phyloP scores from a whole-genome alignment of 2,113 vertebrate genomes.

The Albula glossodonta region DNA sequence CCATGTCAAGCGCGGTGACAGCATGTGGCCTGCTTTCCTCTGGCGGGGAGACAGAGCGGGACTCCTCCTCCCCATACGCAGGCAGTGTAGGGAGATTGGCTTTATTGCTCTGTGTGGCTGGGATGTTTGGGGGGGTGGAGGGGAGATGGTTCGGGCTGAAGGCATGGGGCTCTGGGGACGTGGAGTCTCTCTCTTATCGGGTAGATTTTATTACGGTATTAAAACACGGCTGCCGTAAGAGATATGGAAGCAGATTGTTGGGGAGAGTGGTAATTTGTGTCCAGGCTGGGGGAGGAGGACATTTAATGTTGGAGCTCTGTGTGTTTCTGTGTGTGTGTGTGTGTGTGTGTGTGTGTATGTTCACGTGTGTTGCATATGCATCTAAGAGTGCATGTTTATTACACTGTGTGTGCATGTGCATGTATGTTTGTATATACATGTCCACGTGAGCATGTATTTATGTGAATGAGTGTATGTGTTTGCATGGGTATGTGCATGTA shows the following conservation, averaged over 20 bases:
- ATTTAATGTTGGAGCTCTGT: not conserved
- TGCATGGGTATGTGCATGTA: not conserved
- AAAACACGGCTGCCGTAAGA: not conserved
- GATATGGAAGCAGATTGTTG: not conserved
- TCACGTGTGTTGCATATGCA: not conserved
- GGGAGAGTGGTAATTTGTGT: not conserved
- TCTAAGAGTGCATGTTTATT: not conserved
- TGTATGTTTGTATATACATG: not conserved
- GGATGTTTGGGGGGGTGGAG: not conserved
- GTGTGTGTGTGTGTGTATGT: not conserved
- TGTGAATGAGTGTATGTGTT: no score
- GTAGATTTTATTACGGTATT: slow-evolving; percentile 3
- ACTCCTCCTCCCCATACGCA: not conserved
- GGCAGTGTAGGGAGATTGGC: not conserved
- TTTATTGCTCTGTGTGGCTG: not conserved
- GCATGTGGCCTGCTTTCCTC: not conserved
- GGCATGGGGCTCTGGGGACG: not conserved
- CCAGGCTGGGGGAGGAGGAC: not conserved
- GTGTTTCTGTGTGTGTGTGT: not conserved
- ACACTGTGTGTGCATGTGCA: not conserved
- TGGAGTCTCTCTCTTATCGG: not conserved
- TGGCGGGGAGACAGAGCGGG: not conserved
- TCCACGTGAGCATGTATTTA: not conserved
- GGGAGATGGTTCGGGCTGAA: not conserved
- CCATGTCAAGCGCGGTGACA: not conserved